phyloP scores from a whole-genome alignment of 2,888 invertebrate species.

The Nomada fucata region DNA sequence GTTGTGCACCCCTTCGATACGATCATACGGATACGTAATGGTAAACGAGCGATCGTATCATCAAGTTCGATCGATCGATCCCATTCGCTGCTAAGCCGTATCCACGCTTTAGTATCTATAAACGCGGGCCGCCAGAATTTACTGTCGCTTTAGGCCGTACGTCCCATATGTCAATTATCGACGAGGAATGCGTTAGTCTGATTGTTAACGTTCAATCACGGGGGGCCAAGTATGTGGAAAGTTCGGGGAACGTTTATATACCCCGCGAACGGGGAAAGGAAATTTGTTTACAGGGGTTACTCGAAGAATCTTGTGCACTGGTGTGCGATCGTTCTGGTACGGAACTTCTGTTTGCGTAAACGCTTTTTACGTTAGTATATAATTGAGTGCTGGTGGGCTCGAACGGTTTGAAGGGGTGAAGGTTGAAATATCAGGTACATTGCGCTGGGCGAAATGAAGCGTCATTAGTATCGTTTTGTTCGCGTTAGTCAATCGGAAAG shows the following conservation, averaged over 20 bases:
- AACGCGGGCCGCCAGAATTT: conserved; percentile 57
- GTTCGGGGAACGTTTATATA: not conserved
- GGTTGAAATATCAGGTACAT: not conserved
- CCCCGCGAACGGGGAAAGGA: too few relatives aligned
- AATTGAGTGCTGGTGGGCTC: not conserved
- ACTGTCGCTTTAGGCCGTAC: conserved; percentile 53
- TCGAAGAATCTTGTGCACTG: too few relatives aligned
- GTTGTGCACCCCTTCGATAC: conserved; percentile 61
- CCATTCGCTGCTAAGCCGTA: conserved; percentile 23
- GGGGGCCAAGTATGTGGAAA: not conserved
- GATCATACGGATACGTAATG: conserved; percentile 64
- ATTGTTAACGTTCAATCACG: conserved; percentile 31
- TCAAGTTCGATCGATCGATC: conserved; percentile 67
- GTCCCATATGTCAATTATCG: conserved; percentile 52
- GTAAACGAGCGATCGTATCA: conserved; percentile 60
- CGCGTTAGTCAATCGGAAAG: too few relatives aligned
- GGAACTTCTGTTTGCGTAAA: too few relatives aligned
- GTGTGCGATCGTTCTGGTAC: too few relatives aligned
- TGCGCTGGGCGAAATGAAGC: too few relatives aligned
- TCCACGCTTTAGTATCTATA: conserved; percentile 66
- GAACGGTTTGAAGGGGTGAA: not conserved
- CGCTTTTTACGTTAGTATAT: not conserved
- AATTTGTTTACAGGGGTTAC: too few relatives aligned
- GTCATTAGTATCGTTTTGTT: too few relatives aligned
- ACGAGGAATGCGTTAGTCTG: conserved; percentile 36